A percentile compares a stretch with the other conserved stretches of the same genome.
Conservation (phyloP, 2,797 vertebrate genomes). For the Leptodactylus fallax region DNA sequence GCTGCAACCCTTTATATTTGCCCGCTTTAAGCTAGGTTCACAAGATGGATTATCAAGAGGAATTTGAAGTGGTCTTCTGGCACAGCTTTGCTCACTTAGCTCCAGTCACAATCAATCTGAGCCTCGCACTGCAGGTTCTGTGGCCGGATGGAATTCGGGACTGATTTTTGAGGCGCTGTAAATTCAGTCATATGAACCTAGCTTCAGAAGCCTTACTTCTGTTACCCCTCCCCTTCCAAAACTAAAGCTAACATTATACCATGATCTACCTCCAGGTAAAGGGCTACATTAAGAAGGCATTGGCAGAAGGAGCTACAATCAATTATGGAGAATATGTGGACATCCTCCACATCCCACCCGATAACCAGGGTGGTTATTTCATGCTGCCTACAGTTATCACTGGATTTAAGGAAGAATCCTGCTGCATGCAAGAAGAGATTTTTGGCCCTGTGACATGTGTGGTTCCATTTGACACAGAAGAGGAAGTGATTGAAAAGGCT, state of each 20-base stretch:
- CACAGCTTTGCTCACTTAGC: too few relatives aligned
- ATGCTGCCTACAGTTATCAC: constrained; percentile 90
- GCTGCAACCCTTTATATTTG: not conserved
- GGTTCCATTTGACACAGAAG: constrained; percentile 87
- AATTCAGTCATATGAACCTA: too few relatives aligned
- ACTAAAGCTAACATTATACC: not conserved
- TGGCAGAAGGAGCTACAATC: constrained; percentile 83
- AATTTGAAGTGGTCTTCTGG: too few relatives aligned
- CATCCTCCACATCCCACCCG: constrained; percentile 77
- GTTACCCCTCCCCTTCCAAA: too few relatives aligned
- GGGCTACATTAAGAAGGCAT: constrained; percentile 85
- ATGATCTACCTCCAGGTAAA: constrained; percentile 79
- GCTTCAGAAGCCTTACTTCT: not conserved
- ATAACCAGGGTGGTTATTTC: constrained; percentile 86
- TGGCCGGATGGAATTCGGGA: too few relatives aligned
- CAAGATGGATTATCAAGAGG: too few relatives aligned
- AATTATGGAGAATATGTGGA: constrained; percentile 93
- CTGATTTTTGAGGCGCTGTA: too few relatives aligned
- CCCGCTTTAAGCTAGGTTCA: not conserved
- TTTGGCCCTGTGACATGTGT: constrained; percentile 94
- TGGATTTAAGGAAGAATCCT: constrained; percentile 83
- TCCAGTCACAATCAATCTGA: too few relatives aligned
- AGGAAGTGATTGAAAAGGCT: constrained; percentile 87
- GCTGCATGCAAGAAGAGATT: constrained; percentile 96
- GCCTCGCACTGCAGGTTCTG: too few relatives aligned